phyloP scores from a whole-genome alignment of 2,797 vertebrate genomes.

The Myotis myotis region DNA sequence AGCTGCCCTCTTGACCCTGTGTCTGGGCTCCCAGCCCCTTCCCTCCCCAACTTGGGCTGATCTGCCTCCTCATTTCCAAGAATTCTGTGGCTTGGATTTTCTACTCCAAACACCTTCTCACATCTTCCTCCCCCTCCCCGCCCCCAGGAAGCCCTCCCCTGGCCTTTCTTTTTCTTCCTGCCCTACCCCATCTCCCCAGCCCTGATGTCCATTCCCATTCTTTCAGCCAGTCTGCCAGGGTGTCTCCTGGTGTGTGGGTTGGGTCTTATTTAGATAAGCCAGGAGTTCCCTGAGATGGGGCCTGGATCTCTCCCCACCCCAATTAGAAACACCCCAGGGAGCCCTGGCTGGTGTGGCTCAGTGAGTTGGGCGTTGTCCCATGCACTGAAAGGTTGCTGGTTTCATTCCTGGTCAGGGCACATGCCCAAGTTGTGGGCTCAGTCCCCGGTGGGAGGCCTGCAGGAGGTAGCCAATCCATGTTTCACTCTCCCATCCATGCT shows the following conservation, averaged over 20 bases:
- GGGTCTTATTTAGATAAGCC: neutral
- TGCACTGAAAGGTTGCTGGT: too few species aligned
- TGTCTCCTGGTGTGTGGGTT: neutral
- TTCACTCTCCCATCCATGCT: too few species aligned
- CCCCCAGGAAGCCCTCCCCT: neutral
- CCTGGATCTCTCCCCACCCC: neutral
- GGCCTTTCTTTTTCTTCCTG: neutral
- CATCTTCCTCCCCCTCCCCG: neutral
- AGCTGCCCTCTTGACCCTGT: neutral
- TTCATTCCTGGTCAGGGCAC: too few species aligned
- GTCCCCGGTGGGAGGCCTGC: too few species aligned
- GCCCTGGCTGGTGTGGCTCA: too few species aligned
- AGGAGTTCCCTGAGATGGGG: neutral
- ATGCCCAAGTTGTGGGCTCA: too few species aligned
- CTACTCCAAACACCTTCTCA: neutral
- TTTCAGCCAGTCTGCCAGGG: neutral
- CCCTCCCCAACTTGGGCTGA: neutral
- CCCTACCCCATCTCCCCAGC: neutral
- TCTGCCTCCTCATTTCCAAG: neutral
- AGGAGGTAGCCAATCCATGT: too few species aligned
- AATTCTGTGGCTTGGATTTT: neutral
- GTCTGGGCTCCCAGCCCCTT: neutral
- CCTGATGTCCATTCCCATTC: neutral
- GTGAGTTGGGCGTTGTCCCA: too few species aligned
- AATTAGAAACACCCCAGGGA: neutral